A percentile compares a stretch with the other conserved stretches of the same genome.
phyloP scores from a whole-genome alignment of 2,797 vertebrate genomes.

The Neomorphus geoffroyi region DNA sequence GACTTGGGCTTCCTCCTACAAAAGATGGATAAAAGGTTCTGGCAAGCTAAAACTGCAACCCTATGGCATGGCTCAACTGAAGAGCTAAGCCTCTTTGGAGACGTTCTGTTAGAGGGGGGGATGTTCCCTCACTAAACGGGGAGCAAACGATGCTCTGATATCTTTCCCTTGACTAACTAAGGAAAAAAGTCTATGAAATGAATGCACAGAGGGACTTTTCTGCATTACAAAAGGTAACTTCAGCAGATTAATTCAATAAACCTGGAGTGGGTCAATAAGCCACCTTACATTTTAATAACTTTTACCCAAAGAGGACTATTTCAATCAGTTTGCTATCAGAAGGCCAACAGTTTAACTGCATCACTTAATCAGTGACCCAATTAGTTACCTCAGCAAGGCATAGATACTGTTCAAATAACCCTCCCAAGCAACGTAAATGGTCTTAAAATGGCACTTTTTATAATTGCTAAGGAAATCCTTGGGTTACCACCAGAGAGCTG shows the following conservation, averaged over 20 bases:
- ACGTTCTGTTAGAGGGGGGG: neutral
- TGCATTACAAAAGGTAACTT: neutral
- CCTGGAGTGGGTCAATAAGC: neutral
- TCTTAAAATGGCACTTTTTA: neutral
- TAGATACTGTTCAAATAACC: neutral
- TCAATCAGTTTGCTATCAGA: slow-evolving; percentile 17
- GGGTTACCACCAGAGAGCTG: neutral
- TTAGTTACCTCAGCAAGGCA: neutral
- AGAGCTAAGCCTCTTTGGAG: neutral
- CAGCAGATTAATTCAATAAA: slow-evolving; percentile 9
- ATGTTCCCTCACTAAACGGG: neutral
- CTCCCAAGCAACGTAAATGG: neutral
- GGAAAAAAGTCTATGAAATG: neutral
- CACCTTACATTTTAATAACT: slow-evolving; percentile 12
- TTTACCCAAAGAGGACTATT: slow-evolving; percentile 17
- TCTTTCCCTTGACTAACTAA: neutral
- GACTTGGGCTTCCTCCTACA: slow-evolving; percentile 13
- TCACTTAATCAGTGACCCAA: neutral
- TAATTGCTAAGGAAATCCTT: neutral
- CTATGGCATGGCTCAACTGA: neutral
- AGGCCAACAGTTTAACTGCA: slow-evolving; percentile 4
- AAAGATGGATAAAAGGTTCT: neutral
- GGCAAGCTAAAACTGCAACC: slow-evolving; percentile 18
- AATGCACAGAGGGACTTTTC: neutral
- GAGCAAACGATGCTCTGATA: neutral